phyloP scores from a whole-genome alignment of 2,113 vertebrate species.

The Myiagra hebetior region DNA sequence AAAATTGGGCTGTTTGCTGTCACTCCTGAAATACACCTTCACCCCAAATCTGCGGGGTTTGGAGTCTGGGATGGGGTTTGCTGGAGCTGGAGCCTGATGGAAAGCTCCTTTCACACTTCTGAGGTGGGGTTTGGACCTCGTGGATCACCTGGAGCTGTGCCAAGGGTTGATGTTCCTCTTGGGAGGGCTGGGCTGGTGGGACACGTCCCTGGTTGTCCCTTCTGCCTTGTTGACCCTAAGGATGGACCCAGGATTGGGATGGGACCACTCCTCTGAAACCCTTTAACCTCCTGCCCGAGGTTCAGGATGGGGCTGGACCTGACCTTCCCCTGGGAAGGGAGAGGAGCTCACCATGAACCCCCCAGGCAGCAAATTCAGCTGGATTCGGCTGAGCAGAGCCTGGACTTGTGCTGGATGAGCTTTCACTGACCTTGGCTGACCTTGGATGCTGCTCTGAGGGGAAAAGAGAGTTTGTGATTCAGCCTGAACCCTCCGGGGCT shows the following conservation, averaged over 20 bases:
- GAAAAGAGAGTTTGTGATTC: not conserved
- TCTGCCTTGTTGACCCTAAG: accelerated
- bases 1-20: not conserved
- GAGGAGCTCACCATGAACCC: not conserved
- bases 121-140: not conserved
- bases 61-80: not conserved
- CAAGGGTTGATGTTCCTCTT: not conserved
- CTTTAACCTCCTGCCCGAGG: not conserved
- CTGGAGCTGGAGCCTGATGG: not conserved
- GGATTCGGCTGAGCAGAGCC: not conserved
- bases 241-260: not conserved
- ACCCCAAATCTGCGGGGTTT: not conserved
- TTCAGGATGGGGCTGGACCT: not conserved
- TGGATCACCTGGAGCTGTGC: not conserved
- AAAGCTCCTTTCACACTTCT: not conserved
- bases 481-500: not conserved
- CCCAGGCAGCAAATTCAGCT: not conserved
- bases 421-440: not conserved
- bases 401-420: not conserved
- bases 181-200: not conserved
- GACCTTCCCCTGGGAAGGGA: not conserved
- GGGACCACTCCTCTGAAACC: not conserved
- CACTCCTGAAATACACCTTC: not conserved
- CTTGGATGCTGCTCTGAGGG: not conserved
- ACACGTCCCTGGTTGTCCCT: accelerated